These are phyloP conservation scores for Actenoides hombroni DNA, from an alignment of 2,113 vertebrate genomes.

Conservation along the genomic window DNA sequence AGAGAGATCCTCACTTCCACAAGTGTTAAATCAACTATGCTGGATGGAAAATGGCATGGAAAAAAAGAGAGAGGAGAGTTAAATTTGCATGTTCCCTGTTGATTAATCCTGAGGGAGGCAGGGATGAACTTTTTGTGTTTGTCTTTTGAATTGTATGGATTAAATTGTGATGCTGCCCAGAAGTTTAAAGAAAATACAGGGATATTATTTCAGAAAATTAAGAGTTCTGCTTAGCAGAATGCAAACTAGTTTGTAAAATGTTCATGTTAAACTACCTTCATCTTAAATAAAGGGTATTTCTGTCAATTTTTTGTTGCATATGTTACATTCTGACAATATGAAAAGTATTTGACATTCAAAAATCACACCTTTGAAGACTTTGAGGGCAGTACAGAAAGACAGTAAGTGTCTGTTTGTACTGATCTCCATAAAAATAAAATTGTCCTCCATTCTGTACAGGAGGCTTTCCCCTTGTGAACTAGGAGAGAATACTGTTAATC, in stretches of 20 bases:
- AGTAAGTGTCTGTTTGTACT: not conserved
- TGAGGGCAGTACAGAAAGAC: not conserved
- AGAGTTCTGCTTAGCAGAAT: not conserved
- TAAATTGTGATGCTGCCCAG: not conserved
- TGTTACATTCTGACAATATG: not conserved
- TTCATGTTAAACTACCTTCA: not conserved
- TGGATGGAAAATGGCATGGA: not conserved
- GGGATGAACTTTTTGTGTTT: not conserved
- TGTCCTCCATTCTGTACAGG: not conserved
- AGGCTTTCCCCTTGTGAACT: not conserved
- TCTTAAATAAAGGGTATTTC: not conserved
- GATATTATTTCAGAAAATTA: not conserved
- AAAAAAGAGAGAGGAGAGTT: not conserved
- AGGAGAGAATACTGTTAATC: not conserved
- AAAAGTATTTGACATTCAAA: slow-evolving; percentile 7
- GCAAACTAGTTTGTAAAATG: not conserved
- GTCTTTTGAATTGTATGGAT: not conserved
- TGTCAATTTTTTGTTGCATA: not conserved
- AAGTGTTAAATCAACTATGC: not conserved
- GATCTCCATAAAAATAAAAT: slow-evolving; percentile 22
- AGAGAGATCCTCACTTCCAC: not conserved
- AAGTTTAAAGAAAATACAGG: not conserved
- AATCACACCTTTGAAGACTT: not conserved
- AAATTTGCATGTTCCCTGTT: not conserved
- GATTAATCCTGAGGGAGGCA: not conserved